Conservation (phyloP, 2,888 invertebrate genomes). For the Ornithoptera alexandrae region DNA sequence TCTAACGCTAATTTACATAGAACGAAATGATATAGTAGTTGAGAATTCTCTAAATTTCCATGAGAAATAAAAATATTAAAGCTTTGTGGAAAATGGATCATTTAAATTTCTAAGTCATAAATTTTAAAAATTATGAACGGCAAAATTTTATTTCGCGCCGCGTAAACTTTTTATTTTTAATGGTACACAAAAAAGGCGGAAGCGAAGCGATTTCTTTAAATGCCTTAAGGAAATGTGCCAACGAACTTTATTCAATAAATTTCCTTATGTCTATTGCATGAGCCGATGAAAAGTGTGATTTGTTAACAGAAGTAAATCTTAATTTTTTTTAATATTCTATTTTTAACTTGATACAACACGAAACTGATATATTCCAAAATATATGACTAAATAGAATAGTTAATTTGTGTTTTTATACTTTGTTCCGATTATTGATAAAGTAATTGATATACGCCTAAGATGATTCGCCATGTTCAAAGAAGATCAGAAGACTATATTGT, state of each 20-base stretch:
- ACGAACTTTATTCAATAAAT: constrained; percentile 16
- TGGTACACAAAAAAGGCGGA: constrained; percentile 26
- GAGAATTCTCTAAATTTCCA: background rate
- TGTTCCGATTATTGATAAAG: too few relatives aligned
- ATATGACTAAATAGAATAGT: too few relatives aligned
- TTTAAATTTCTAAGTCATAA: background rate
- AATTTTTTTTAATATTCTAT: background rate
- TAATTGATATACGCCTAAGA: too few relatives aligned
- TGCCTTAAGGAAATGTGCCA: constrained; percentile 19
- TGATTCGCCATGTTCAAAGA: too few relatives aligned
- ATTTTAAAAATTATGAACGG: constrained; percentile 4
- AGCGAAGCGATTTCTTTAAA: constrained; percentile 12
- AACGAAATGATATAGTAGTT: background rate
- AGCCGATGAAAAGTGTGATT: constrained; percentile 1
- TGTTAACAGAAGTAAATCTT: constrained; percentile 6
- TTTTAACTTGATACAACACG: too few relatives aligned
- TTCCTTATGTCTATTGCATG: constrained; percentile 5
- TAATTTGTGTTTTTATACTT: too few relatives aligned
- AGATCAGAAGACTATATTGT: too few relatives aligned
- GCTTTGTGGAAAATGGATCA: background rate
- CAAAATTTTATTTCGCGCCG: constrained; percentile 18
- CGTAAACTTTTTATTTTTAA: constrained; percentile 7
- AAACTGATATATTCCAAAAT: too few relatives aligned
- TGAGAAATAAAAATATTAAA: background rate
- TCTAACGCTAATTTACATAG: background rate